phyloP scores from a whole-genome alignment of 2,797 vertebrate genomes.

The Tragelaphus eurycerus region DNA sequence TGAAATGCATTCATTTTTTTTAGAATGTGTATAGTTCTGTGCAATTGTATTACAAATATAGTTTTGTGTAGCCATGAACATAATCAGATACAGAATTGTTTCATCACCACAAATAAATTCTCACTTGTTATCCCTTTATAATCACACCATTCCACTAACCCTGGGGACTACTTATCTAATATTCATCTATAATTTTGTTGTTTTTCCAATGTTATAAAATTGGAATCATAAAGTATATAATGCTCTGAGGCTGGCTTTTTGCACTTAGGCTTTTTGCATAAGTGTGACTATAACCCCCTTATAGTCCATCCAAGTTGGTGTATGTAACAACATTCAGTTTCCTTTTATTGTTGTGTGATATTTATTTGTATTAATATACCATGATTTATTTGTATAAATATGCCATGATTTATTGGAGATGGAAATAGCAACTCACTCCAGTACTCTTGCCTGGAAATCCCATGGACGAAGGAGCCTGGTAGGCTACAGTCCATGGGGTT shows the following conservation, averaged over 20 bases:
- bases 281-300: not conserved
- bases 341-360: not conserved
- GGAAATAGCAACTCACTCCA: too few species aligned
- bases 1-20: not conserved
- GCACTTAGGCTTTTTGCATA: not conserved
- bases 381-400: too few species aligned
- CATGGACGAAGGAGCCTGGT: too few species aligned
- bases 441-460: too few species aligned
- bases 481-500: too few species aligned
- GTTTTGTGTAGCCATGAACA: not conserved
- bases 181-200: not conserved
- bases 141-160: not conserved
- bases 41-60: not conserved
- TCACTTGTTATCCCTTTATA: not conserved
- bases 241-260: not conserved
- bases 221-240: not conserved
- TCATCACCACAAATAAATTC: not conserved
- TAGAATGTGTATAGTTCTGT: not conserved
- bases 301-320: not conserved
- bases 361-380: not conserved
- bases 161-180: not conserved
- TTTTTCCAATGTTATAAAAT: not conserved
- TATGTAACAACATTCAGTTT: not conserved
- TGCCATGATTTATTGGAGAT: too few species aligned
- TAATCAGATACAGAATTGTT: not conserved